Percentiles rank a stretch among this genome's conserved stretches.
Evolutionary conservation across 2,113 vertebrate species (phyloP).

Genomic region (Probosciger aterrimus): DNA sequence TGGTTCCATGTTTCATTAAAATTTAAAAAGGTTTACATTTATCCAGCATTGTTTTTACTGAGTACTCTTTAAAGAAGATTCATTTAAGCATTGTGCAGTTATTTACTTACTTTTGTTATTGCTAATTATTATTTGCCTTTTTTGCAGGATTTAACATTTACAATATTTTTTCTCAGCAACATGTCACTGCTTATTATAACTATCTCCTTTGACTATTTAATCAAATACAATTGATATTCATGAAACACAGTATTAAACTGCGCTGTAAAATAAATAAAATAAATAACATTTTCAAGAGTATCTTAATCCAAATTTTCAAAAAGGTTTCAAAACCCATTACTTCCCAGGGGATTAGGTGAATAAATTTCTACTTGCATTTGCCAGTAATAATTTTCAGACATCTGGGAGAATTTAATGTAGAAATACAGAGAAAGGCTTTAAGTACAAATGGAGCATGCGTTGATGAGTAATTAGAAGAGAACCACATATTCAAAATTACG

Average conservation of each 20-base stretch:
- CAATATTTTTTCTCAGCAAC: background rate
- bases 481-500: background rate
- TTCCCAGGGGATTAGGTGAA: background rate
- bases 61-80: background rate
- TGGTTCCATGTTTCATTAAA: background rate
- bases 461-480: background rate
- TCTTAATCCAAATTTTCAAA: background rate
- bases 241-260: background rate
- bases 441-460: accelerated
- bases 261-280: background rate
- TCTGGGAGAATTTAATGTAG: background rate
- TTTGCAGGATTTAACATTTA: background rate
- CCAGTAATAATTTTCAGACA: background rate
- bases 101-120: background rate
- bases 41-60: background rate
- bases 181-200: background rate
- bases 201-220: background rate
- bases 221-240: background rate
- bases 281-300: background rate
- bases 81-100: background rate
- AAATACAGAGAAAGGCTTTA: background rate
- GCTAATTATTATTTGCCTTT: background rate
- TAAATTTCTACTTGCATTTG: background rate
- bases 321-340: background rate
- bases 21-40: background rate